phyloP scores from a whole-genome alignment of 2,113 vertebrate genomes.

The Zosterops hypoxanthus region DNA sequence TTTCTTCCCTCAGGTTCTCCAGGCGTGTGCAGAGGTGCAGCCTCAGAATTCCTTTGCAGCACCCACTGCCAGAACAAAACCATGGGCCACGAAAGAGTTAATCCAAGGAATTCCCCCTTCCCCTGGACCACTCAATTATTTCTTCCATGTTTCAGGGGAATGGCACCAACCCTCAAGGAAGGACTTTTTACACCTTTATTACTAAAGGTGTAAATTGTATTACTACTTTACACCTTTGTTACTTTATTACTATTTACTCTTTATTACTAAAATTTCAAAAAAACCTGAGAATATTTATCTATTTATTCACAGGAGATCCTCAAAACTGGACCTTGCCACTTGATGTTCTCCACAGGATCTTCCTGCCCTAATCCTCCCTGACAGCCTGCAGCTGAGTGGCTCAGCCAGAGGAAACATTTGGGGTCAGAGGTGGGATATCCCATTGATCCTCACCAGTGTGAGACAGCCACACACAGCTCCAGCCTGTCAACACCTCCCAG shows the following conservation, averaged over 20 bases:
- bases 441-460: slow-evolving; percentile 39
- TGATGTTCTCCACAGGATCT: background rate
- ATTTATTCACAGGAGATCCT: background rate
- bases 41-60: background rate
- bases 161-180: background rate
- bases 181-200: background rate
- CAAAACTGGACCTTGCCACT: background rate
- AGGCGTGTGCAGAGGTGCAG: background rate
- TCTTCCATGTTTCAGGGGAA: background rate
- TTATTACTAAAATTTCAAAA: background rate
- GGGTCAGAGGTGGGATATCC: slow-evolving; percentile 2
- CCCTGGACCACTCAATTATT: background rate
- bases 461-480: background rate
- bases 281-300: background rate
- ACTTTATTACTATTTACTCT: background rate
- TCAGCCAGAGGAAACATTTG: slow-evolving; percentile 31
- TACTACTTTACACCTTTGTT: background rate
- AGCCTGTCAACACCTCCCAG: background rate
- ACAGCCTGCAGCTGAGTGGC: background rate
- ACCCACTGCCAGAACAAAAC: background rate
- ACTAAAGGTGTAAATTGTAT: background rate
- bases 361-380: background rate
- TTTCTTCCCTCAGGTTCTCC: background rate
- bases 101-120: background rate
- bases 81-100: fast-evolving